These are phyloP conservation scores for Tamias sibiricus DNA, from an alignment of 2,113 vertebrate genomes.

Conservation along the genomic window DNA sequence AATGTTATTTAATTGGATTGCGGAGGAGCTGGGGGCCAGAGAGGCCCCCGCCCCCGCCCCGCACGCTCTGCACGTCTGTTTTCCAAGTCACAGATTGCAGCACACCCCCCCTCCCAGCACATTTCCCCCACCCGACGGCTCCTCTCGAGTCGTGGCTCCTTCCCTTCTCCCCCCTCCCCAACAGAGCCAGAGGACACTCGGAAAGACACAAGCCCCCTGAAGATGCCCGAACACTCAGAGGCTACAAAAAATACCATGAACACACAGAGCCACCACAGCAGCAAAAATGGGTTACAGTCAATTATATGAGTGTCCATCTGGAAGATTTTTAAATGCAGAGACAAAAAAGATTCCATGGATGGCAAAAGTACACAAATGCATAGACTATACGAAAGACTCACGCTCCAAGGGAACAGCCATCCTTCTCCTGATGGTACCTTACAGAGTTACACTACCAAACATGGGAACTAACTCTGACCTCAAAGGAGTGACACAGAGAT, in stretches of 20 bases:
- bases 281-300: background rate
- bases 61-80: slow-evolving; percentile 74
- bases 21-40: slow-evolving; percentile 85
- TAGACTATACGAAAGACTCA: background rate
- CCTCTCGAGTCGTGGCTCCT: slow-evolving; percentile 45
- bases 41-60: slow-evolving; percentile 70
- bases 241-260: background rate
- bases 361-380: background rate
- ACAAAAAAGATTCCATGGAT: background rate
- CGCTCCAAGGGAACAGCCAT: too few relatives aligned
- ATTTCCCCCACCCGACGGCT: background rate
- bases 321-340: background rate
- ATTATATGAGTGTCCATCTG: background rate
- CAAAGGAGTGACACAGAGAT: background rate
- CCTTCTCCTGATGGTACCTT: background rate
- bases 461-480: background rate
- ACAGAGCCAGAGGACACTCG: slow-evolving; percentile 65
- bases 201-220: slow-evolving; percentile 59
- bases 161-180: background rate
- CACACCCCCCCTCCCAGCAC: background rate
- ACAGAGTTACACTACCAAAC: background rate
- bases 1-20: slow-evolving; percentile 88
- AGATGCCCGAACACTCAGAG: background rate
- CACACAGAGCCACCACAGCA: background rate
- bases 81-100: slow-evolving; percentile 81